phyloP scores from a whole-genome alignment of 2,113 vertebrate genomes.

The Gymnarchus niloticus region DNA sequence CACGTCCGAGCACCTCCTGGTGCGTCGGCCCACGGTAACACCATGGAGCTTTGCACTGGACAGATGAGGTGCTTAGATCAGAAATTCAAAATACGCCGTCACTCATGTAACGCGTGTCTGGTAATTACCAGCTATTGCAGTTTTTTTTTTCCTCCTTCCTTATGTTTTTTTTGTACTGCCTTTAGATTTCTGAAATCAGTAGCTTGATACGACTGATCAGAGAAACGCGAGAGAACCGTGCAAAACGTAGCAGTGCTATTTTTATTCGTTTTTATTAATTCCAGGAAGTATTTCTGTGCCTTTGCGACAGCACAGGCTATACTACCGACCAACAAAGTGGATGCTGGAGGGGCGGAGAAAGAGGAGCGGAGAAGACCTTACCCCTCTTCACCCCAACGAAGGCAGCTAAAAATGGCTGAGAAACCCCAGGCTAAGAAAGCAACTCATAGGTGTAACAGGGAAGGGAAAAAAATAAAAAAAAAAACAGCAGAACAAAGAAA shows the following conservation, averaged over 20 bases:
- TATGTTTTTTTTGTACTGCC: neutral
- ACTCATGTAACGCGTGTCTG: neutral
- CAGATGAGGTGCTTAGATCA: neutral
- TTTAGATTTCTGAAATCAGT: neutral
- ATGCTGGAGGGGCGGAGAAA: neutral
- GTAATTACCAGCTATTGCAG: constrained; percentile 2
- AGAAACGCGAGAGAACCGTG: neutral
- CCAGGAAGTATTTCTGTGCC: neutral
- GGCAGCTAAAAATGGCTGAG: neutral
- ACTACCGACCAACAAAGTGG: neutral
- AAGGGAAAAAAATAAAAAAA: neutral
- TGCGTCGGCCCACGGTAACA: no score
- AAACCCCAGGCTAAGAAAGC: neutral
- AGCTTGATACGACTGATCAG: neutral
- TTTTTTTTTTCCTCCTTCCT: neutral
- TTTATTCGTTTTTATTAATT: neutral
- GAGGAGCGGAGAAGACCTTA: neutral
- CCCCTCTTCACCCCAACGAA: neutral
- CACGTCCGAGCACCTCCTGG: neutral
- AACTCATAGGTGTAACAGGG: neutral
- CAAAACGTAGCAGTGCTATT: neutral
- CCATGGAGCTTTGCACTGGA: neutral
- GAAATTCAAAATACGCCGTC: no score
- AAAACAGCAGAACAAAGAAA: neutral
- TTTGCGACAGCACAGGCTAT: neutral